Percentiles rank a stretch among this genome's conserved stretches.
Conservation (phyloP, 2,113 vertebrate genomes). For the Tautogolabrus adspersus region DNA sequence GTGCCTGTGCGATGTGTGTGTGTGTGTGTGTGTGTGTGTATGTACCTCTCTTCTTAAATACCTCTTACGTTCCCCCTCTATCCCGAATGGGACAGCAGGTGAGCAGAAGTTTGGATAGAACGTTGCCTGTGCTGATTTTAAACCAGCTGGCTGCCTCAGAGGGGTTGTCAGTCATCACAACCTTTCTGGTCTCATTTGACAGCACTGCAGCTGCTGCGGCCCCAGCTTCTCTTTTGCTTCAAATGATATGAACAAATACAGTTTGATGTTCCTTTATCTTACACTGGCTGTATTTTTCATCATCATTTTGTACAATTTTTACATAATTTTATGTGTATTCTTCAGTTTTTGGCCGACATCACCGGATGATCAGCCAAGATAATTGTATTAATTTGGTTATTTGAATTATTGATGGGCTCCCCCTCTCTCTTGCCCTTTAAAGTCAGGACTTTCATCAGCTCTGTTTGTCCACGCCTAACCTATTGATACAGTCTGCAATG, state of each 20-base stretch:
- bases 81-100: constrained; percentile 88
- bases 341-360: constrained; percentile 59
- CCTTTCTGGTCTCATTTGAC: constrained; percentile 77
- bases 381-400: constrained; percentile 26
- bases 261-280: constrained; percentile 46
- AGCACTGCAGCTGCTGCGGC: constrained; percentile 65
- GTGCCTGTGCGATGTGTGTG: constrained; percentile 50
- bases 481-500: constrained; percentile 84
- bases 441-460: constrained; percentile 61
- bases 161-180: constrained; percentile 82
- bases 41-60: constrained; percentile 81
- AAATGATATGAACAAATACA: constrained; percentile 79
- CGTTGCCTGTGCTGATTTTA: constrained; percentile 78
- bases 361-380: constrained; percentile 50
- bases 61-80: constrained; percentile 80
- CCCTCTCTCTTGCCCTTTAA: constrained; percentile 36
- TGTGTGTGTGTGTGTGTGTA: constrained; percentile 67
- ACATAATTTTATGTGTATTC: constrained; percentile 50
- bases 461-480: constrained; percentile 61
- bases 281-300: constrained; percentile 80
- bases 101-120: constrained; percentile 85
- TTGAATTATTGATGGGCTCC: constrained; percentile 19
- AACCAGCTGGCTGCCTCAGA: constrained; percentile 76
- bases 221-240: constrained; percentile 66
- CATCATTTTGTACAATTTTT: constrained; percentile 56